phyloP scores from a whole-genome alignment of 2,113 vertebrate species.

The Leucoraja erinaceus region DNA sequence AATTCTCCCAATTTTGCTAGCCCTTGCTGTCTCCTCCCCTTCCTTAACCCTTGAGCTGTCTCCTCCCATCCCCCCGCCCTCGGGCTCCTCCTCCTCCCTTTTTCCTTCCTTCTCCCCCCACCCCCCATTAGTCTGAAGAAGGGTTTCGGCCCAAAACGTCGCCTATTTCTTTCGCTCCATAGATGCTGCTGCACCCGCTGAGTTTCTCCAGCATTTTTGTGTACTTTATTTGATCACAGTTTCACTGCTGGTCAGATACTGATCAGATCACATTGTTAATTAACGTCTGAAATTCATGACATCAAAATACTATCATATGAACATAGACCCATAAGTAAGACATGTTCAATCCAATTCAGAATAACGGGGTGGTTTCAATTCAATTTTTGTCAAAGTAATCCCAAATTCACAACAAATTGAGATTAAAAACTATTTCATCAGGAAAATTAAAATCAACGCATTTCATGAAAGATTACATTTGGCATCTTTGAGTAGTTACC shows the following conservation, averaged over 20 bases:
- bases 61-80: no score
- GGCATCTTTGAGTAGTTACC: not conserved
- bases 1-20: no score
- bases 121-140: no score
- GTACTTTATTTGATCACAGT: constrained; percentile 19
- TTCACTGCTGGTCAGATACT: not conserved
- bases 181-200: no score
- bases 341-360: not conserved
- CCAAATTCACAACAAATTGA: not conserved
- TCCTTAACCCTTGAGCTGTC: no score
- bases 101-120: no score
- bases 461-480: not conserved
- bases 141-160: no score
- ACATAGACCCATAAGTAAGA: not conserved
- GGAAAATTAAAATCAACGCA: not conserved
- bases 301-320: not conserved
- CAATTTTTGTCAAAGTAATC: not conserved
- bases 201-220: no score
- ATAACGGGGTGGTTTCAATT: not conserved
- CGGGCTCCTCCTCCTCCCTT: no score
- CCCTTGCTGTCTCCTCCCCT: no score
- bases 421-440: not conserved
- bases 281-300: constrained; percentile 21
- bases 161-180: no score
- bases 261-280: constrained; percentile 7